Conservation (phyloP, 2,797 vertebrate species). For the Falco columbarius region DNA sequence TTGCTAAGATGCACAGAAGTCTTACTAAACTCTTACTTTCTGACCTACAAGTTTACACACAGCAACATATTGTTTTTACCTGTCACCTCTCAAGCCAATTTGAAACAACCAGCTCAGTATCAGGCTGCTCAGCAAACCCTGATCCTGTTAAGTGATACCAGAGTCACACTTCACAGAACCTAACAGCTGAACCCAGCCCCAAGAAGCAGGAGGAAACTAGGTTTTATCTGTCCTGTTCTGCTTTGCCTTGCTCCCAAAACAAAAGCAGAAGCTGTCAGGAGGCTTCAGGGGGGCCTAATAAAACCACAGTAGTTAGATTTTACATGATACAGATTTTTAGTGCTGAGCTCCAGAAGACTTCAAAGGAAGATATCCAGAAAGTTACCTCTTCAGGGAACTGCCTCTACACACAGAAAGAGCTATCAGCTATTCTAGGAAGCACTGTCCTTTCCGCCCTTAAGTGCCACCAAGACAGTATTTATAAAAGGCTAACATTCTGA, state of each 20-base stretch:
- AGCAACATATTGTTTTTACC: background rate
- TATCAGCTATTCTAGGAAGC: background rate
- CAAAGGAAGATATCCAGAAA: background rate
- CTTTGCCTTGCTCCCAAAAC: background rate
- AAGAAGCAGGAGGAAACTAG: background rate
- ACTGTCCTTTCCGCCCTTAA: background rate
- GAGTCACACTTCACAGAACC: background rate
- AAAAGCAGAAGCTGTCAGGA: background rate
- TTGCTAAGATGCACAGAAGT: background rate
- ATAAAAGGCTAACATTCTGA: background rate
- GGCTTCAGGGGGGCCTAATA: background rate
- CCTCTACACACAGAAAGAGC: background rate
- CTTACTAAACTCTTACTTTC: background rate
- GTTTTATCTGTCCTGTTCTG: background rate
- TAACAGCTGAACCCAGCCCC: background rate
- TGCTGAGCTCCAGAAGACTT: background rate
- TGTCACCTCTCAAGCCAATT: background rate
- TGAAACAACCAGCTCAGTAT: background rate
- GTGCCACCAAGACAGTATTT: background rate
- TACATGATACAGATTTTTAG: background rate
- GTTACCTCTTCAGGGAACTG: background rate
- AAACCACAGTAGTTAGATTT: background rate
- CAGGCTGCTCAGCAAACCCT: background rate
- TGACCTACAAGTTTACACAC: background rate
- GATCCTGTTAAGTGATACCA: background rate